Evolutionary conservation across 1,140 invertebrate species (phyloP).

Genomic region (Ladona fulva): DNA sequence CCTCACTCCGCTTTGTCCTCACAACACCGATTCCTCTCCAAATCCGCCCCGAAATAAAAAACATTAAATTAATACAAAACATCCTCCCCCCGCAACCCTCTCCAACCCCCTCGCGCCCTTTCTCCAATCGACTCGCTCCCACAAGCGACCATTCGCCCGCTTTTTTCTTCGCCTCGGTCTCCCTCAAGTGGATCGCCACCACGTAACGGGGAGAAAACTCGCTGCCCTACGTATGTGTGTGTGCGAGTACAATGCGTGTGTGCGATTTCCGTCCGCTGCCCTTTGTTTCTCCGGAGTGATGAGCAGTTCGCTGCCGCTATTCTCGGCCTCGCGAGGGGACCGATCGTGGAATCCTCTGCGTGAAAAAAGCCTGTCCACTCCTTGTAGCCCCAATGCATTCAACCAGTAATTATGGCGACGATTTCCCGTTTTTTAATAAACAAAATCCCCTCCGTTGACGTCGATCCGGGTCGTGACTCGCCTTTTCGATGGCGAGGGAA

Average conservation of each 20-base stretch:
- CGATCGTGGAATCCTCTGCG: not conserved
- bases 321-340: not conserved
- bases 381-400: not conserved
- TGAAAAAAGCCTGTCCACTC: not conserved
- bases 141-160: not conserved
- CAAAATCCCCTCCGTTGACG: not conserved
- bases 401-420: not conserved
- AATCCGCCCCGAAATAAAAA: not conserved
- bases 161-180: not conserved
- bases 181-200: not conserved
- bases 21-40: not conserved
- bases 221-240: not conserved
- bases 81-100: not conserved
- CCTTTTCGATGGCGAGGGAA: too few species aligned
- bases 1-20: not conserved
- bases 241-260: too few species aligned
- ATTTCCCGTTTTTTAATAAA: conserved; percentile 1
- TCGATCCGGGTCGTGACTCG: too few species aligned
- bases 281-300: not conserved
- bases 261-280: not conserved
- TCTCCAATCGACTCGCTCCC: not conserved
- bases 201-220: not conserved
- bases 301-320: not conserved
- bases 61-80: not conserved
- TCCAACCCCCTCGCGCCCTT: not conserved